Percentiles rank a stretch among this genome's conserved stretches.
phyloP scores from a whole-genome alignment of 2,797 vertebrate species.

The Sebastes aleutianus region DNA sequence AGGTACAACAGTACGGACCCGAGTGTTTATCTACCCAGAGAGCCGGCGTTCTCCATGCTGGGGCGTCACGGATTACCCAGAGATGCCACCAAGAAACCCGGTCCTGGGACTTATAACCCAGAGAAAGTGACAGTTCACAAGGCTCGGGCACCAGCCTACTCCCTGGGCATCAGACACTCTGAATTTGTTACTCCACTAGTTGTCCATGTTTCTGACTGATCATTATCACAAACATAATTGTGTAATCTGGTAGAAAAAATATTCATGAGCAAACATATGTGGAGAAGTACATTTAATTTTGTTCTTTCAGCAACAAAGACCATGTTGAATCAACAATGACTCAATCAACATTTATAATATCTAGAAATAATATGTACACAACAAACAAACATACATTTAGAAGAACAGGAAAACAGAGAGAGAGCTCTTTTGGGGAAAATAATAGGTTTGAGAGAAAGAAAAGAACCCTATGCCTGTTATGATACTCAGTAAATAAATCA shows the following conservation, averaged over 20 bases:
- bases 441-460: not conserved
- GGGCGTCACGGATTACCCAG: slow-evolving; percentile 75
- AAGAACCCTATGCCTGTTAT: slow-evolving; percentile 2
- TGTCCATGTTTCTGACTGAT: slow-evolving; percentile 71
- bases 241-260: not conserved
- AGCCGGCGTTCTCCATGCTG: slow-evolving; percentile 87
- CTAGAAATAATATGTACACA: slow-evolving; percentile 57
- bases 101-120: slow-evolving; percentile 86
- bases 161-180: slow-evolving; percentile 86
- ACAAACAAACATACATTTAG: slow-evolving; percentile 24
- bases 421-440: slow-evolving; percentile 12
- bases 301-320: slow-evolving; percentile 41
- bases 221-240: not conserved
- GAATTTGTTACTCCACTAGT: slow-evolving; percentile 81
- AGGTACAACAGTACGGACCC: slow-evolving; percentile 85
- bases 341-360: slow-evolving; percentile 45
- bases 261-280: not conserved
- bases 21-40: slow-evolving; percentile 79
- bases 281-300: slow-evolving; percentile 63
- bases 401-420: slow-evolving; percentile 33
- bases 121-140: slow-evolving; percentile 84
- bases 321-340: slow-evolving; percentile 28
- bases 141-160: slow-evolving; percentile 82
- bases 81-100: slow-evolving; percentile 72
- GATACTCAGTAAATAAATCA: slow-evolving; percentile 32